Conservation (phyloP, 1,140 invertebrate species). For the Maconellicoccus hirsutus region DNA sequence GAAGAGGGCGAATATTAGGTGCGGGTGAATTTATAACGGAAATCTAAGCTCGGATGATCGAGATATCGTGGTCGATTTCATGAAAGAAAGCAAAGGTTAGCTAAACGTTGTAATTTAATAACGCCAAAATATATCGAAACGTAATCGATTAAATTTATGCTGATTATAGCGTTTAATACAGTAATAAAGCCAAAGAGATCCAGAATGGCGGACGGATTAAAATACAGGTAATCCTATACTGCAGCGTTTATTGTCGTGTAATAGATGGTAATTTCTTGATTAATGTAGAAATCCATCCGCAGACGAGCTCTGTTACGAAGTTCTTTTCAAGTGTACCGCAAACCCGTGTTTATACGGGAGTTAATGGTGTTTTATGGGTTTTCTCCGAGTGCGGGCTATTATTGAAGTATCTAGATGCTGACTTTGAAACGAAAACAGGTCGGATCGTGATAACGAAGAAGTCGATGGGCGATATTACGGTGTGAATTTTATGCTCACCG, state of each 20-base stretch:
- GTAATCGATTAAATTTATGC: conserved; percentile 5
- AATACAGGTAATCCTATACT: neutral
- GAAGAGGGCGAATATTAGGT: no score
- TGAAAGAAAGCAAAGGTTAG: neutral
- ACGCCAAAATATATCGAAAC: neutral
- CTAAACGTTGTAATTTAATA: neutral
- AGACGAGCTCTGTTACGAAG: neutral
- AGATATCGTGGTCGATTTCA: no score
- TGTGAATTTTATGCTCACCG: no score
- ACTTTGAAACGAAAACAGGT: neutral
- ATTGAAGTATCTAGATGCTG: neutral
- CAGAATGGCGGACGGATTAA: neutral
- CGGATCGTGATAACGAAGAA: neutral
- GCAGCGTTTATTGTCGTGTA: conserved; percentile 1
- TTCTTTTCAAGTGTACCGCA: neutral
- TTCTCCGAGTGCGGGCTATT: neutral
- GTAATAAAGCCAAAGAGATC: neutral
- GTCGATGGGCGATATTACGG: neutral
- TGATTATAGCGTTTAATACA: neutral
- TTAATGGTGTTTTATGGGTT: neutral
- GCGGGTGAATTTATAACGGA: no score
- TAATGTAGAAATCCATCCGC: neutral
- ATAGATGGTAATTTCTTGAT: conserved; percentile 9
- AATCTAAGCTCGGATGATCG: no score
- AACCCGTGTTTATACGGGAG: conserved; percentile 7